Conservation (phyloP, 1,140 invertebrate species). For the Tetragnatha versicolor region DNA sequence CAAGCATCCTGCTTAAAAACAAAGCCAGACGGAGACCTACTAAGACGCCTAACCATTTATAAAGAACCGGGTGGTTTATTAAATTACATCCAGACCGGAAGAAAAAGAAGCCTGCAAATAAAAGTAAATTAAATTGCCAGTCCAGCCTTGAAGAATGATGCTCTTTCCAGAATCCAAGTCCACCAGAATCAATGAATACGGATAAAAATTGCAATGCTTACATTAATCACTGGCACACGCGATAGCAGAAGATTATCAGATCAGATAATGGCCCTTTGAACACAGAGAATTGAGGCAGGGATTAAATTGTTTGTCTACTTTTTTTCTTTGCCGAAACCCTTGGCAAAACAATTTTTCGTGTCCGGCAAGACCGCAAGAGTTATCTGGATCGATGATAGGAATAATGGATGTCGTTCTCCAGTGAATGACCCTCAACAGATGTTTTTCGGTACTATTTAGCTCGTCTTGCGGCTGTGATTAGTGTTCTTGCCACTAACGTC, state of each 20-base stretch:
- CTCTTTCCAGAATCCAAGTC: background rate
- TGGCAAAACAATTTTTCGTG: slow-evolving; percentile 42
- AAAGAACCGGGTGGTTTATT: slow-evolving; percentile 14
- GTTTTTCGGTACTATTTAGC: slow-evolving; percentile 4
- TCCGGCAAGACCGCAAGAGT: slow-evolving; percentile 32
- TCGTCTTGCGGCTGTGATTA: slow-evolving; percentile 11
- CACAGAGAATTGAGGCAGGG: slow-evolving; percentile 20
- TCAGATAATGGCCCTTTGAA: slow-evolving; percentile 43
- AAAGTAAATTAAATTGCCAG: slow-evolving; percentile 23
- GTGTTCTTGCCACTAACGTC: too few species aligned
- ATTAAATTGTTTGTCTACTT: slow-evolving; percentile 47
- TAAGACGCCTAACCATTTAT: slow-evolving; percentile 6
- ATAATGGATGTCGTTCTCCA: slow-evolving; percentile 30
- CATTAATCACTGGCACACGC: slow-evolving; percentile 41
- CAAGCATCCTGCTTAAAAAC: too few species aligned
- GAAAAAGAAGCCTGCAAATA: background rate
- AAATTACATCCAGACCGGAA: slow-evolving; percentile 15
- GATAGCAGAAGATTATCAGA: slow-evolving; percentile 40
- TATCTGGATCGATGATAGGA: slow-evolving; percentile 29
- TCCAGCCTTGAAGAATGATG: slow-evolving; percentile 1
- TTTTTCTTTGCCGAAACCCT: background rate
- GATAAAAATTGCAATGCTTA: slow-evolving; percentile 40
- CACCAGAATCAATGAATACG: slow-evolving; percentile 34
- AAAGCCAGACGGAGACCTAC: background rate
- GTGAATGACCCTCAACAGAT: slow-evolving; percentile 30